A percentile compares a stretch with the other conserved stretches of the same genome.
Conservation (phyloP, 2,888 invertebrate genomes). For the Uropetala carovei region DNA sequence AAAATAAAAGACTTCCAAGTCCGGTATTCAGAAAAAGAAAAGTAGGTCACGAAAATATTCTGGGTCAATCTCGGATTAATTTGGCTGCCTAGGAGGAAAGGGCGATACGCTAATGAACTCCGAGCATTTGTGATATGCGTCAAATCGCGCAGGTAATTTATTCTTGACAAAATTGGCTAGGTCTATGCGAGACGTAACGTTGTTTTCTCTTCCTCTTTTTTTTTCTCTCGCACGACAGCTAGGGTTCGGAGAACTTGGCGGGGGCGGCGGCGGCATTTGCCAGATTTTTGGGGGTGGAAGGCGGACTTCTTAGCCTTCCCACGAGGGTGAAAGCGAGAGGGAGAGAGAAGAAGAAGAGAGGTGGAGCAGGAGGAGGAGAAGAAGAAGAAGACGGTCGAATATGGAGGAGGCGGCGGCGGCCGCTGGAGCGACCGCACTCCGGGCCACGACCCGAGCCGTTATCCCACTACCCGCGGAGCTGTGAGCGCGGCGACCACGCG, state of each 20-base stretch:
- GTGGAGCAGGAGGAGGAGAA: not conserved
- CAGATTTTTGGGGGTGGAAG: not conserved
- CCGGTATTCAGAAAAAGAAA: too few species aligned
- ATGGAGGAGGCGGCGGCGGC: not conserved
- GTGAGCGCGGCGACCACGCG: not conserved
- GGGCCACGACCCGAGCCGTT: not conserved
- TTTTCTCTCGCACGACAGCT: not conserved
- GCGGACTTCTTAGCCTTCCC: not conserved
- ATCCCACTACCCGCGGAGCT: not conserved
- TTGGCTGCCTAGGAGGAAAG: too few species aligned
- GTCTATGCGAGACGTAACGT: not conserved
- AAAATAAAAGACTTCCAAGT: too few species aligned
- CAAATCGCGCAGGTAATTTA: not conserved
- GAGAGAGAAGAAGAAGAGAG: not conserved
- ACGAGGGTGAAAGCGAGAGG: not conserved
- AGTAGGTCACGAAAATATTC: too few species aligned
- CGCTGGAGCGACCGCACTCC: not conserved
- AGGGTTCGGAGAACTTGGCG: slow-evolving; percentile 22
- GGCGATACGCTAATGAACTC: not conserved
- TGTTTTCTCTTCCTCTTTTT: not conserved
- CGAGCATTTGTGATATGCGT: not conserved
- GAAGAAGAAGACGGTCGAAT: not conserved
- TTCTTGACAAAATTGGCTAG: too few species aligned
- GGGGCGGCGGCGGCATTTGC: not conserved
- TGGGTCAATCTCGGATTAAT: too few species aligned